Evolutionary conservation across 2,888 invertebrate genomes (phyloP), one percentile per base, ranked within the genome.

Genomic region (Sesamia inferens): DNA sequence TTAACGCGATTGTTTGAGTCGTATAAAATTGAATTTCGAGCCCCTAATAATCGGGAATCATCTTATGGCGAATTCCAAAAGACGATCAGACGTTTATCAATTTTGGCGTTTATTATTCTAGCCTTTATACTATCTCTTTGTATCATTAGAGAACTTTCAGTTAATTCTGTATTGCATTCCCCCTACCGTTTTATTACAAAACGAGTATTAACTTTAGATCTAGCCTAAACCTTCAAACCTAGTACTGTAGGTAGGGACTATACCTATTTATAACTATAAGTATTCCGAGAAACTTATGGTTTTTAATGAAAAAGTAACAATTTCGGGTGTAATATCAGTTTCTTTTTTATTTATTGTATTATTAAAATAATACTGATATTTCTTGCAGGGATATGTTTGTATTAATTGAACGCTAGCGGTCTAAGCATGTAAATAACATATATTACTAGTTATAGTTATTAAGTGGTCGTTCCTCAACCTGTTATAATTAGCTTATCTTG

Each of bases 401-500:
- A 31, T 31, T 31, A 31, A 31, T 31, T 31, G 3, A 31, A 31
- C 31, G 31, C 31, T 11, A n/a, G 11, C 48, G 51, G 51, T 4
- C 51, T 19, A n/a, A 61, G 13, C 1, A 3, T 44, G n/a, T 64
- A 2, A 16, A 47, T 16, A 31, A 65, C 44, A 47, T 24, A 24
- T 24, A 16, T 31, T 31, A 31, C 3, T 39, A 39, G 39, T 39
- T 31, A 63, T 4, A 19, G 0, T 0, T 19, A 22, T 22, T 22
- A 67, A 24, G 51, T 8, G 39, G 22, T 10, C n/a, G n/a, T 44
- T 54, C 7, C 24, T n/a, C 14, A 13, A 42, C 47, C 16, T 39
- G 22, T 62, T 48, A 19, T 24, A 24, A n/a, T 62, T 16, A 39
- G 42, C 22, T 62, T 73, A 73, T 63, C 42, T 57, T 42, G 13